Evolutionary conservation across 2,113 vertebrate genomes (phyloP).

Genomic region (Catharus minimus): DNA sequence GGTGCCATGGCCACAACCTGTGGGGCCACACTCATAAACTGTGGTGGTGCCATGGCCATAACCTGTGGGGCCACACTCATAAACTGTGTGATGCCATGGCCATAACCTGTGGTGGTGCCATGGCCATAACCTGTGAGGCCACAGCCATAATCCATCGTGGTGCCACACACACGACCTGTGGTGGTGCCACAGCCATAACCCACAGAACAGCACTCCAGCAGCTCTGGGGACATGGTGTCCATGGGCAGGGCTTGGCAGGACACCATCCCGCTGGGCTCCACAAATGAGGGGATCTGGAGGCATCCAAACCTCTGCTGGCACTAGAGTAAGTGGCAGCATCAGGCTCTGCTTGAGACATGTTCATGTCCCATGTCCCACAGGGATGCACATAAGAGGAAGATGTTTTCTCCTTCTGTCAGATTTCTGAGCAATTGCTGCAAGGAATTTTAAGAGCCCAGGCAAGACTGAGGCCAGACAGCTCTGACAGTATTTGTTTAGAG

Average conservation of each 20-base stretch:
- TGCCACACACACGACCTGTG: fast-evolving
- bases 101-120: too few species aligned
- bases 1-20: background rate
- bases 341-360: background rate
- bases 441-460: background rate
- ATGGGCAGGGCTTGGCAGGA: fast-evolving
- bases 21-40: too few species aligned
- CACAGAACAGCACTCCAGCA: background rate
- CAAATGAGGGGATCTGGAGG: background rate
- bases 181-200: background rate
- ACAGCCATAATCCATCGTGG: too few species aligned
- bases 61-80: too few species aligned
- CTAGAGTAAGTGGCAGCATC: background rate
- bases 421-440: background rate
- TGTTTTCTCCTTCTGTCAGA: background rate
- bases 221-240: background rate
- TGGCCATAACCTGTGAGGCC: too few species aligned
- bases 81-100: too few species aligned
- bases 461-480: background rate
- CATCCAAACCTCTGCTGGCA: background rate
- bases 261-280: fast-evolving
- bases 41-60: too few species aligned
- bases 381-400: fast-evolving
- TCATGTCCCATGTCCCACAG: fast-evolving
- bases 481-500: background rate